phyloP scores from a whole-genome alignment of 2,113 vertebrate species.

The Oncorhynchus keta region DNA sequence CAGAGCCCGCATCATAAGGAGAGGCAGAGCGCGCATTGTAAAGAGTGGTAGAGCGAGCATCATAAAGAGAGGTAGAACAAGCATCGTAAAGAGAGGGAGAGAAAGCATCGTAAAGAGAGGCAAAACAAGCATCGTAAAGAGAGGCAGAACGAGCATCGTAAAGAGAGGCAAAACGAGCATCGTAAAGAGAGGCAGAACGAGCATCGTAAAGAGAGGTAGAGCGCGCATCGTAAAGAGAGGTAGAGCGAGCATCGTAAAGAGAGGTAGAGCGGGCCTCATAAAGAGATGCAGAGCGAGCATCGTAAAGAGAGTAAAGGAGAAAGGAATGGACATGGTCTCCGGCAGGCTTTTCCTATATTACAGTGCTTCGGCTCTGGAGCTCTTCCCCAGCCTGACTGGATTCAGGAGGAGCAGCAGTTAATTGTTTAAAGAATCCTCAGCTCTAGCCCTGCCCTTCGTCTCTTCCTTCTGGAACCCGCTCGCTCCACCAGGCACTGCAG shows the following conservation, averaged over 20 bases:
- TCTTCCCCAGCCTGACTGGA: slow-evolving; percentile 31
- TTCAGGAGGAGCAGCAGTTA: slow-evolving; percentile 40
- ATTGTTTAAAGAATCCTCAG: slow-evolving; percentile 49
- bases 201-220: not conserved
- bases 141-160: no score
- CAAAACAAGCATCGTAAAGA: no score
- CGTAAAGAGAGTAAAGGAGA: not conserved
- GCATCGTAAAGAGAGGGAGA: not conserved
- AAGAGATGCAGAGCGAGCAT: not conserved
- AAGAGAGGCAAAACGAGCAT: no score
- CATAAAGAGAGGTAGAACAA: no score
- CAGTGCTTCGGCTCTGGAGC: slow-evolving; percentile 35
- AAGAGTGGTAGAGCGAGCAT: no score
- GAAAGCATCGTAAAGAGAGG: no score
- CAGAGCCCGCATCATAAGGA: not conserved
- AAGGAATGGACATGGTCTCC: not conserved
- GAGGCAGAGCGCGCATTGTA: not conserved
- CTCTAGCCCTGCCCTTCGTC: slow-evolving; percentile 6
- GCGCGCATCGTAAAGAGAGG: no score
- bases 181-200: no score
- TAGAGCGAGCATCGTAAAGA: no score
- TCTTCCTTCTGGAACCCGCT: not conserved
- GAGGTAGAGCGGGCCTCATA: not conserved
- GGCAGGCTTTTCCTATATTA: slow-evolving; percentile 25
- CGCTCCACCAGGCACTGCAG: not conserved